A percentile compares a stretch with the other conserved stretches of the same genome.
phyloP scores from a whole-genome alignment of 2,797 vertebrate genomes.

The Gallirallus australis region DNA sequence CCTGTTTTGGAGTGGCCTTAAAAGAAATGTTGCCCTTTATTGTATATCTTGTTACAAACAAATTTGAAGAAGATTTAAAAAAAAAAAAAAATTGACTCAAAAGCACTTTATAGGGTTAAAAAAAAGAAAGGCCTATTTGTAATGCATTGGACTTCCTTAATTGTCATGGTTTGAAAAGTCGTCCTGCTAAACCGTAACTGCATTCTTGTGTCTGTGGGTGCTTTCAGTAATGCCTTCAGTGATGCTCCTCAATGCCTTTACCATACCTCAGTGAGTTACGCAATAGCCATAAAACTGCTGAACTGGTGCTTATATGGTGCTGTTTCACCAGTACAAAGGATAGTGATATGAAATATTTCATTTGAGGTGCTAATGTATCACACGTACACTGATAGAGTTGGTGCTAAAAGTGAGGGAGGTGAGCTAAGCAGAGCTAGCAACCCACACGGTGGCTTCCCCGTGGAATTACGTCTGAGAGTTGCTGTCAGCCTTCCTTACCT shows the following conservation, averaged over 20 bases:
- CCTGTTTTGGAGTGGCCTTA: slow-evolving; percentile 27
- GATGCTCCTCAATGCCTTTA: slow-evolving; percentile 40
- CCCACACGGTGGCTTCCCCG: neutral
- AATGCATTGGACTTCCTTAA: slow-evolving; percentile 23
- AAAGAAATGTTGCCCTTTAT: neutral
- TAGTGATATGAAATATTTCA: slow-evolving; percentile 40
- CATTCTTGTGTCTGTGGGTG: slow-evolving; percentile 25
- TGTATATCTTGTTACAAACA: slow-evolving; percentile 42
- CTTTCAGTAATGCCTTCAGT: slow-evolving; percentile 39
- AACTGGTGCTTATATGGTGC: slow-evolving; percentile 79
- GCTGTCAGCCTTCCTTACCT: neutral
- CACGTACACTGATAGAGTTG: slow-evolving; percentile 32
- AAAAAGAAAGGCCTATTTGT: slow-evolving; percentile 33
- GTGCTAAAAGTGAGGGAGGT: slow-evolving; percentile 7
- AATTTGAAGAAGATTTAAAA: neutral
- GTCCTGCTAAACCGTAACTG: neutral
- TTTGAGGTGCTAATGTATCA: slow-evolving; percentile 71
- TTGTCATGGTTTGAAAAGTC: slow-evolving; percentile 8
- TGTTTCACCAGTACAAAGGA: slow-evolving; percentile 81
- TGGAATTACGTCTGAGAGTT: neutral
- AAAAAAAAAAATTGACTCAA: slow-evolving; percentile 26
- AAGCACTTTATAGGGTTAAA: slow-evolving; percentile 68
- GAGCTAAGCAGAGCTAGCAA: neutral
- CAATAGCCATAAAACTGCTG: slow-evolving; percentile 82
- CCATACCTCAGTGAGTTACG: slow-evolving; percentile 89